Base-by-base conservation (phyloP, 92 coral and sea anemone species). In the Pocillopora meandrina region DNA sequence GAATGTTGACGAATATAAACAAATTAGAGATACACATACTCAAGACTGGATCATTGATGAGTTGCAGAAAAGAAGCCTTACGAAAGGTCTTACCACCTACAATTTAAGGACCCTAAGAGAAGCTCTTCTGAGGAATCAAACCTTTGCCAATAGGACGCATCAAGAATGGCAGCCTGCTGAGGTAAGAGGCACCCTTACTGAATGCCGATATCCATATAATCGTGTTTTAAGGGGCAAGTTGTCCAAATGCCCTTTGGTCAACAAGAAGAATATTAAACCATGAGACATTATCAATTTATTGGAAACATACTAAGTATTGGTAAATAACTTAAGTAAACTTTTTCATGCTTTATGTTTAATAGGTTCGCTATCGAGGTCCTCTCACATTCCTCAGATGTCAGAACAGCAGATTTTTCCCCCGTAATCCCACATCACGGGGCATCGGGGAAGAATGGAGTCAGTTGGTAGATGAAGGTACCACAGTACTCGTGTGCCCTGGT, bases 401-500 rank as follows among this genome's bases (percentile, higher is more conserved):
- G 71, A 56, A 70, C 77, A 76, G 82, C 26, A 17, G 78, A 47
- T 87, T 71, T 59, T 65, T 89, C 52, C 80, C 86, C 23, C 61
- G 52, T 56, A 71, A 62, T 72, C 77, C 58, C 26, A 33, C 69
- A 4, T 59, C 59, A 13, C 68, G 81, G 63, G 83, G 76, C 23
- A 55, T 71, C 56, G 86, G 80, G 16, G 88, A 92, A 10, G 75
- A 84, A 0, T 94, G 98, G 98, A 83, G 79, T 26, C 65, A 90
- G 56, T 74, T 94, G 58, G 86, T 90, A 10, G 65, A 56, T 60
- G 95, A 92, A 34, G 86, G 90, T 18, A 87, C 90, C 26, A 84
- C 84, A 9, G 92, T 93, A 47, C 85, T 82, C 49, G 71, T 87
- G 59, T 84, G 93, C 20, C 92, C 93, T 59, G 92, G 95, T 17